Evolutionary conservation across 2,113 vertebrate species (phyloP).

Genomic region (Sigmodon hispidus): DNA sequence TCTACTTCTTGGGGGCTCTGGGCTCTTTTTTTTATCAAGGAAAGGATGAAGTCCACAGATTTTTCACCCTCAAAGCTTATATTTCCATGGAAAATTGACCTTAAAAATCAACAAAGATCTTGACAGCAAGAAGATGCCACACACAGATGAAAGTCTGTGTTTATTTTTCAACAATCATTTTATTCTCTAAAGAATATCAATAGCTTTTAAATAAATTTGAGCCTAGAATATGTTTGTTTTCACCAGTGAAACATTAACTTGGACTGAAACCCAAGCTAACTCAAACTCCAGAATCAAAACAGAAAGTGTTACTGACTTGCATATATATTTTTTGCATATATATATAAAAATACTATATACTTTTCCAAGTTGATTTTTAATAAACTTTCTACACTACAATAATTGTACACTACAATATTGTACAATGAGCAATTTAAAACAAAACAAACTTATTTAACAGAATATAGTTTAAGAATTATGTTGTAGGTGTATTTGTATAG

Average conservation of each 20-base stretch:
- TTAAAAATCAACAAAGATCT: neutral
- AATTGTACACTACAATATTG: neutral
- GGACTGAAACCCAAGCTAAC: neutral
- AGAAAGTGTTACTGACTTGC: neutral
- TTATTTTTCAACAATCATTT: neutral
- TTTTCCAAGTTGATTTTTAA: neutral
- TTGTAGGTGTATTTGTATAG: neutral
- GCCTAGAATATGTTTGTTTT: neutral
- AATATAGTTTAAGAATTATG: neutral
- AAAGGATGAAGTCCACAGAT: neutral
- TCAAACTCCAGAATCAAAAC: neutral
- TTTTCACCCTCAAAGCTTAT: neutral
- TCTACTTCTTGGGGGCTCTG: neutral
- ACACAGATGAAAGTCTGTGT: neutral
- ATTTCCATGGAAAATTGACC: neutral
- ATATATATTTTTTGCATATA: no score
- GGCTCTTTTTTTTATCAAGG: neutral
- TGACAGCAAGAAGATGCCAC: neutral
- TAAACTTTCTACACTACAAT: neutral
- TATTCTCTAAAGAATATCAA: neutral
- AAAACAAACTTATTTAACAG: neutral
- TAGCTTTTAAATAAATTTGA: neutral
- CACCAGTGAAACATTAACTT: constrained; percentile 13
- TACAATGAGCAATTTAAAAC: neutral
- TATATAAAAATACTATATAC: no score